Evolutionary conservation across 2,797 vertebrate genomes (phyloP).

Genomic region (Aratinga solstitialis): DNA sequence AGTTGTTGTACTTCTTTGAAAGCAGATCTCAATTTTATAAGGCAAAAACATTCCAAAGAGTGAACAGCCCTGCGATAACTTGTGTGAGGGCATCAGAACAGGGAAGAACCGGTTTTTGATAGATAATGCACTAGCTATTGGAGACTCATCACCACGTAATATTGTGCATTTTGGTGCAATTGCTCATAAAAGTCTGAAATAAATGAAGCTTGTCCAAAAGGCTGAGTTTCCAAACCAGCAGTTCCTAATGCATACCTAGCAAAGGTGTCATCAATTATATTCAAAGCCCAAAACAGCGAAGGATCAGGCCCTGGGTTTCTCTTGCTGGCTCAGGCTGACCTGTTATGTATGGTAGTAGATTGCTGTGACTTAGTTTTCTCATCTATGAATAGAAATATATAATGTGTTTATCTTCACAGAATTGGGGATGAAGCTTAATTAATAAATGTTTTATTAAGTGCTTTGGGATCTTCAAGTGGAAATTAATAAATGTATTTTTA

Average conservation of each 20-base stretch:
- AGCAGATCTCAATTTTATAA: neutral
- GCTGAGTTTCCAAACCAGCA: neutral
- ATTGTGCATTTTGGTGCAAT: neutral
- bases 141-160: neutral
- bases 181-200: neutral
- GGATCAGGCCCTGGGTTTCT: neutral
- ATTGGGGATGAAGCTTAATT: neutral
- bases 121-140: neutral
- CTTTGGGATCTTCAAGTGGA: neutral
- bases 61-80: neutral
- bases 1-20: neutral
- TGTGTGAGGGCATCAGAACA: neutral
- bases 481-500: neutral
- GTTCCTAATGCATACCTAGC: neutral
- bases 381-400: neutral
- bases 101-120: neutral
- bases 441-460: constrained; percentile 3
- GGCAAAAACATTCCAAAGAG: neutral
- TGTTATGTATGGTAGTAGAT: accelerated
- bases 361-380: neutral
- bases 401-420: neutral
- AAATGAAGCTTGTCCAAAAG: neutral
- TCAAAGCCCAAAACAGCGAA: neutral
- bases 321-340: neutral
- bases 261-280: neutral